Conservation (phyloP, 2,888 invertebrate species). For the Eupelmus urozonus region DNA sequence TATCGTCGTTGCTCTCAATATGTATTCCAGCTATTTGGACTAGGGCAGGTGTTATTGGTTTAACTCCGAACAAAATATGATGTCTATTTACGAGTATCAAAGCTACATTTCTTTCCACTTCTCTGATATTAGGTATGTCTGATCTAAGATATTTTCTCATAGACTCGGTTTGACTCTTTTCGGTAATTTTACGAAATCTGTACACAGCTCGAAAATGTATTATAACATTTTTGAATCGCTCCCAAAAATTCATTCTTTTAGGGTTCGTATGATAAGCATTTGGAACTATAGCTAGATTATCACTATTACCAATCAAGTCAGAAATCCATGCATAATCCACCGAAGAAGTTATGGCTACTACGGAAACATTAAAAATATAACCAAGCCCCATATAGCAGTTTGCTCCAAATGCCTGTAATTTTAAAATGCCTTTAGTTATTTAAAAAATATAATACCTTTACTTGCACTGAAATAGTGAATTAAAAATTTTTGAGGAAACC, state of each 20-base stretch:
- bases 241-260: constrained; percentile 61
- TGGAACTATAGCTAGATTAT: constrained; percentile 60
- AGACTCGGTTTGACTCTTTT: constrained; percentile 59
- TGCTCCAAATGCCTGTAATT: constrained; percentile 62
- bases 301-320: constrained; percentile 63
- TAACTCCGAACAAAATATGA: constrained; percentile 76
- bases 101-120: constrained; percentile 77
- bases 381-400: constrained; percentile 68
- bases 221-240: constrained; percentile 63
- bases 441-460: too few species aligned
- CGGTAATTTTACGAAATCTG: constrained; percentile 54
- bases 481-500: too few species aligned
- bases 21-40: constrained; percentile 80
- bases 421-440: too few species aligned
- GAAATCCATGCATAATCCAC: constrained; percentile 62
- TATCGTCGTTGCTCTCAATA: constrained; percentile 69
- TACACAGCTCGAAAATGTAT: neutral
- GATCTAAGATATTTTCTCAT: constrained; percentile 65
- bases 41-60: constrained; percentile 77
- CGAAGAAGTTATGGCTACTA: constrained; percentile 57
- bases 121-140: constrained; percentile 72
- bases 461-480: too few species aligned
- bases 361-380: constrained; percentile 63
- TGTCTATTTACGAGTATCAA: constrained; percentile 79
- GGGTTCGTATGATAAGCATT: neutral